Conservation (phyloP, 2,888 invertebrate genomes). For the Calameuta filiformis region DNA sequence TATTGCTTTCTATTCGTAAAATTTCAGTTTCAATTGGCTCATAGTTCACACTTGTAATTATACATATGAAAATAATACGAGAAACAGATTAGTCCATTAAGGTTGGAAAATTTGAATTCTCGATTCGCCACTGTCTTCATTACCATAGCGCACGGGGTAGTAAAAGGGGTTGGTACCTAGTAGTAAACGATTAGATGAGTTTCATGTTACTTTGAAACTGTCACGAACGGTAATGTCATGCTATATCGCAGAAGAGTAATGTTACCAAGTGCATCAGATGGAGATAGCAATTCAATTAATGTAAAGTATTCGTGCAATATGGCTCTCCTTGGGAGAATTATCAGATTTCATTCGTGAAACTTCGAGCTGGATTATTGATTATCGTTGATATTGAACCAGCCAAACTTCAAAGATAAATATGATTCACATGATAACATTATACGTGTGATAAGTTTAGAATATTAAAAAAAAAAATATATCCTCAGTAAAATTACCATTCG, state of each 20-base stretch:
- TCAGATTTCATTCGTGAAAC: neutral
- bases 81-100: neutral
- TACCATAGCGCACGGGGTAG: neutral
- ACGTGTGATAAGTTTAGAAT: too few relatives aligned
- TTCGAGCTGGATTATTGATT: neutral
- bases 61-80: neutral
- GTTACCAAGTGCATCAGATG: neutral
- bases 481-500: too few relatives aligned
- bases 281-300: neutral
- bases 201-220: conserved; percentile 1
- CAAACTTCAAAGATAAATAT: neutral
- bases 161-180: neutral
- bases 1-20: neutral
- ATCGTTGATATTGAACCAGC: neutral
- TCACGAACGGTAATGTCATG: neutral
- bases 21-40: neutral
- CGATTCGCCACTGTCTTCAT: neutral
- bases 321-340: neutral
- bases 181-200: neutral
- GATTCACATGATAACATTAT: too few relatives aligned
- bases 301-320: conserved; percentile 1
- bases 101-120: neutral
- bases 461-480: too few relatives aligned
- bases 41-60: neutral
- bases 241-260: neutral